Conservation (phyloP, 1,140 invertebrate genomes). For the Maniola jurtina region DNA sequence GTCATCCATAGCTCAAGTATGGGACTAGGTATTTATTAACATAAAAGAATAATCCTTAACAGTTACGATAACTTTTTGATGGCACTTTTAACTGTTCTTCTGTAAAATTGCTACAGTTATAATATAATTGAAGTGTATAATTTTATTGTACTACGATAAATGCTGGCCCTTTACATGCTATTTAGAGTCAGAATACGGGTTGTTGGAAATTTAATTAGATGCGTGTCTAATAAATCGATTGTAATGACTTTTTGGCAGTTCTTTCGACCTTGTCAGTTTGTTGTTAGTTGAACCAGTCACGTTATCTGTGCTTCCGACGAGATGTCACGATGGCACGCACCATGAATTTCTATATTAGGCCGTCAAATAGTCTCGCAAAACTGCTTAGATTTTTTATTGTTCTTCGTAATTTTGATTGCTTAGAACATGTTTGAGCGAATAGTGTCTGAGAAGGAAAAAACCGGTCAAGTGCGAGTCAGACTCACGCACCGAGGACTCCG, state of each 20-base stretch:
- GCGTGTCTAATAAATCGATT: constrained; percentile 42
- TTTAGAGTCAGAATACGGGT: background rate
- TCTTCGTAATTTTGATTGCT: too few species aligned
- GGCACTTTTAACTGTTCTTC: too few species aligned
- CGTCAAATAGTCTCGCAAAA: constrained; percentile 13
- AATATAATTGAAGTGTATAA: too few species aligned
- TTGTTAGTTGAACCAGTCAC: constrained; percentile 45
- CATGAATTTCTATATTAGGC: constrained; percentile 40
- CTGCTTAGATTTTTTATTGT: constrained; percentile 4
- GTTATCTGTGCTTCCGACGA: constrained; percentile 40
- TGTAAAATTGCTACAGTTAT: too few species aligned
- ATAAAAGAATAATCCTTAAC: too few species aligned
- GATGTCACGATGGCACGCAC: constrained; percentile 48
- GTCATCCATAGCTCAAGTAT: too few species aligned
- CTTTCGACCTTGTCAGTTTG: constrained; percentile 41
- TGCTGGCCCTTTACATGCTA: too few species aligned
- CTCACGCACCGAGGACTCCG: too few species aligned
- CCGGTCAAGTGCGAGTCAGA: too few species aligned
- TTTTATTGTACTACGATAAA: too few species aligned
- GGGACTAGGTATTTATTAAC: too few species aligned
- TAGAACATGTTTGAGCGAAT: background rate
- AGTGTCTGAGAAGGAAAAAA: background rate
- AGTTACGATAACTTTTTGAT: too few species aligned
- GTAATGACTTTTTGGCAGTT: constrained; percentile 32
- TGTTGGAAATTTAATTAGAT: constrained; percentile 23